Percentiles rank a stretch among this genome's conserved stretches.
Evolutionary conservation across 1,140 invertebrate species (phyloP).

Genomic region (Nebria ingens): DNA sequence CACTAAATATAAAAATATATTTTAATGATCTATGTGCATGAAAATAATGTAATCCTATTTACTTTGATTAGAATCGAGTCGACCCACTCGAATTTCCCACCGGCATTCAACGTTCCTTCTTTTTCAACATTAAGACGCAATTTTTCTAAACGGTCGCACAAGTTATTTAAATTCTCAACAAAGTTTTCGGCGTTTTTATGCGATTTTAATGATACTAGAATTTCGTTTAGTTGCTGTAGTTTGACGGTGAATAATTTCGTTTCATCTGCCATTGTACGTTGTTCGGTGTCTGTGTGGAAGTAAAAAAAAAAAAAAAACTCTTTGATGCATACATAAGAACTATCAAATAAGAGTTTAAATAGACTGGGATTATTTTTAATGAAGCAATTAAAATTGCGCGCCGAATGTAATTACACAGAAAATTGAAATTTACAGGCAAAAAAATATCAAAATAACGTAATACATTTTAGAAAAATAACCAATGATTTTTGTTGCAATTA

Average conservation of each 20-base stretch:
- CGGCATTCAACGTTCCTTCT: constrained; percentile 54
- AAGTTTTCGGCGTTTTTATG: constrained; percentile 19
- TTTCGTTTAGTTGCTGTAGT: constrained; percentile 33
- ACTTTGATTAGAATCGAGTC: constrained; percentile 88
- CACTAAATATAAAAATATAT: constrained; percentile 42
- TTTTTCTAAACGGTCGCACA: constrained; percentile 15
- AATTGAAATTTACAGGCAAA: too few relatives aligned
- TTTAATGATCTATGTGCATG: constrained; percentile 18
- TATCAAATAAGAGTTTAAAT: too few relatives aligned
- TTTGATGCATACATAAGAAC: too few relatives aligned
- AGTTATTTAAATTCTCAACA: constrained; percentile 28
- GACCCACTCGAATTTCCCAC: constrained; percentile 94
- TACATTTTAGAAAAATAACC: too few relatives aligned
- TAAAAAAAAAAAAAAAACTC: constrained; percentile 12
- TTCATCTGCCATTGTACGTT: constrained; percentile 39
- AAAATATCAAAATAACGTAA: too few relatives aligned
- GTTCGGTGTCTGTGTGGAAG: constrained; percentile 21
- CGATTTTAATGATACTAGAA: constrained; percentile 30
- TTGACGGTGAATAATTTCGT: constrained; percentile 42
- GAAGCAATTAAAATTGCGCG: too few relatives aligned
- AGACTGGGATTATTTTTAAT: too few relatives aligned
- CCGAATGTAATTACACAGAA: too few relatives aligned
- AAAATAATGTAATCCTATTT: constrained; percentile 18
- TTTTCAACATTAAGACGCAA: constrained; percentile 33
- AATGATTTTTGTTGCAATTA: too few relatives aligned